Evolutionary conservation across 2,113 vertebrate genomes (phyloP).

Genomic region (Cynocephalus volans): DNA sequence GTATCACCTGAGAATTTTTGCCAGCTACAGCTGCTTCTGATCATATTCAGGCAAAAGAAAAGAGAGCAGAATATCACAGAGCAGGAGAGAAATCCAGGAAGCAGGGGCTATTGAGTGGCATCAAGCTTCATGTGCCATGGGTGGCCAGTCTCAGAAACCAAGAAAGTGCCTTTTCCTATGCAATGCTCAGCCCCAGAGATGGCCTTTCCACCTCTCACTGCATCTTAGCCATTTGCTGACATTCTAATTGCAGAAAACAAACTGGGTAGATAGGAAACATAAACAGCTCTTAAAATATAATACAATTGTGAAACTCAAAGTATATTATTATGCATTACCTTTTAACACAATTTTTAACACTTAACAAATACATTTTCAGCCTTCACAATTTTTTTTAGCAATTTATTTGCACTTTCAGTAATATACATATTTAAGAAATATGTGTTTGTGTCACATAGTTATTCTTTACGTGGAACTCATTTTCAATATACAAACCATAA

Average conservation of each 20-base stretch:
- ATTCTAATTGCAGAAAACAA: neutral
- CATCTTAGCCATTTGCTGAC: neutral
- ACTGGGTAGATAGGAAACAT: neutral
- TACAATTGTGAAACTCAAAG: neutral
- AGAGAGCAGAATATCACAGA: neutral
- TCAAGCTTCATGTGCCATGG: neutral
- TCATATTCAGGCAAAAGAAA: neutral
- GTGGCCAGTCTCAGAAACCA: neutral
- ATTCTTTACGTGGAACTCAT: neutral
- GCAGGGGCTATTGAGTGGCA: neutral
- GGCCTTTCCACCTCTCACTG: neutral
- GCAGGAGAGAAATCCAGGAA: neutral
- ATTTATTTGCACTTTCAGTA: slow-evolving; percentile 46
- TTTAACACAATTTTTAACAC: neutral
- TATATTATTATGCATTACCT: neutral
- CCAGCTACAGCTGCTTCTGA: neutral
- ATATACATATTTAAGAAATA: neutral
- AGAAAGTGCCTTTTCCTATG: neutral
- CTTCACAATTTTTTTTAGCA: neutral
- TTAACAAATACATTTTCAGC: neutral
- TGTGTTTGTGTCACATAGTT: neutral
- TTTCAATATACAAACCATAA: too few relatives aligned
- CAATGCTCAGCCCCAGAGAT: neutral
- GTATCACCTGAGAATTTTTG: neutral
- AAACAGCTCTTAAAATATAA: neutral